A percentile compares a stretch with the other conserved stretches of the same genome.
phyloP scores from a whole-genome alignment of 2,797 vertebrate genomes.

The Rhinogobio ventralis region DNA sequence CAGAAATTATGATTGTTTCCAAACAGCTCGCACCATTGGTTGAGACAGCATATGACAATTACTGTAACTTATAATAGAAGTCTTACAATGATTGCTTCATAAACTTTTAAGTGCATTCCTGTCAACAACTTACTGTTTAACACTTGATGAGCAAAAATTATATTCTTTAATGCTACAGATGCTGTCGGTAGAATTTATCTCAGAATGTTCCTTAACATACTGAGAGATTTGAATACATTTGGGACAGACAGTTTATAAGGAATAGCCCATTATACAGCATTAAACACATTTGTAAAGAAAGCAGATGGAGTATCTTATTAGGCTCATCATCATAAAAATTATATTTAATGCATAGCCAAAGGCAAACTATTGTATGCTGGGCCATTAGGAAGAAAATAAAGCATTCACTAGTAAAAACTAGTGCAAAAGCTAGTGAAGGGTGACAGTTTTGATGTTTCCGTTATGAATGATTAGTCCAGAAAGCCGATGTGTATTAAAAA shows the following conservation, averaged over 20 bases:
- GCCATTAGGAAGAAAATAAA: slow-evolving; percentile 31
- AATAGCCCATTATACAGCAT: slow-evolving; percentile 20
- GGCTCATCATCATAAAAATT: slow-evolving; percentile 36
- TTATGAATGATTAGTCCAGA: neutral
- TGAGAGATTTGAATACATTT: slow-evolving; percentile 12
- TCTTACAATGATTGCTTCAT: neutral
- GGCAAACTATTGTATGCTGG: slow-evolving; percentile 25
- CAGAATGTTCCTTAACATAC: neutral
- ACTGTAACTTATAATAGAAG: neutral
- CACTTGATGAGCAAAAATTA: neutral
- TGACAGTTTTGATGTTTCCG: neutral
- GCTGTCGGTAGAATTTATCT: neutral
- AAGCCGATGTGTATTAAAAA: neutral
- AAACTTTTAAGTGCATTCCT: neutral
- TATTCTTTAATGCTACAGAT: neutral
- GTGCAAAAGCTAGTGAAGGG: neutral
- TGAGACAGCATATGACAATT: neutral
- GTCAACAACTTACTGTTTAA: neutral
- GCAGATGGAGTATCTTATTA: slow-evolving; percentile 24
- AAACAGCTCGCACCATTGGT: neutral
- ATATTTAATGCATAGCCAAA: slow-evolving; percentile 34
- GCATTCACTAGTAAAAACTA: slow-evolving; percentile 6
- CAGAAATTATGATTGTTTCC: neutral
- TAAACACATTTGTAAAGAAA: slow-evolving; percentile 33
- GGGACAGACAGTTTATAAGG: slow-evolving; percentile 3